phyloP scores from a whole-genome alignment of 2,797 vertebrate species.

The Lutjanus campechanus region DNA sequence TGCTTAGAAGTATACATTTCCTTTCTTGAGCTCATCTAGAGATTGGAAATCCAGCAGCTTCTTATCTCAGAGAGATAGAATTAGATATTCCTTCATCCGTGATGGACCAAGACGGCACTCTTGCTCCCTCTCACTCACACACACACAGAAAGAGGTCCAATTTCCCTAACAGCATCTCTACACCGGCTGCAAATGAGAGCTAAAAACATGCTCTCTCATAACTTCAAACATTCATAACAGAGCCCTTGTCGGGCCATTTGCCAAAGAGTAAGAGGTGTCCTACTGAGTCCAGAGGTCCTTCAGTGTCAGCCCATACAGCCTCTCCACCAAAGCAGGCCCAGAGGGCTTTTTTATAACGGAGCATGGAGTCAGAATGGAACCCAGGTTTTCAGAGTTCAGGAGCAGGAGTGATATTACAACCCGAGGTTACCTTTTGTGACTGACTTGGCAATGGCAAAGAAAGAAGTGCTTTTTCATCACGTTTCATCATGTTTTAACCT shows the following conservation, averaged over 20 bases:
- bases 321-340: slow-evolving; percentile 24
- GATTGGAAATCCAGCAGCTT: slow-evolving; percentile 56
- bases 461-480: slow-evolving; percentile 23
- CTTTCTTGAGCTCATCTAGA: slow-evolving; percentile 56
- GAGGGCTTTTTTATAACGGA: background rate
- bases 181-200: slow-evolving; percentile 47
- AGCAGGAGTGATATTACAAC: slow-evolving; percentile 22
- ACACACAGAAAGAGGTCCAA: slow-evolving; percentile 54
- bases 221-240: slow-evolving; percentile 31
- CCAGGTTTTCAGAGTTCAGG: background rate
- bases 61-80: slow-evolving; percentile 58
- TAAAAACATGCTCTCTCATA: slow-evolving; percentile 41
- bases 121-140: slow-evolving; percentile 4
- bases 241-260: slow-evolving; percentile 23
- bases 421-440: slow-evolving; percentile 16
- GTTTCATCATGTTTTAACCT: slow-evolving; percentile 29
- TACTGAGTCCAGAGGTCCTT: slow-evolving; percentile 22
- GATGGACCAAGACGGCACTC: slow-evolving; percentile 27
- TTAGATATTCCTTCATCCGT: slow-evolving; percentile 53
- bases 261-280: slow-evolving; percentile 3
- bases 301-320: background rate
- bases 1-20: slow-evolving; percentile 63
- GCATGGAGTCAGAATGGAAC: background rate
- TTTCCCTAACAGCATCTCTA: slow-evolving; percentile 70
- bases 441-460: background rate